A percentile compares a stretch with the other conserved stretches of the same genome.
Conservation (phyloP, 1,140 invertebrate species). For the Ectropis grisescens region DNA sequence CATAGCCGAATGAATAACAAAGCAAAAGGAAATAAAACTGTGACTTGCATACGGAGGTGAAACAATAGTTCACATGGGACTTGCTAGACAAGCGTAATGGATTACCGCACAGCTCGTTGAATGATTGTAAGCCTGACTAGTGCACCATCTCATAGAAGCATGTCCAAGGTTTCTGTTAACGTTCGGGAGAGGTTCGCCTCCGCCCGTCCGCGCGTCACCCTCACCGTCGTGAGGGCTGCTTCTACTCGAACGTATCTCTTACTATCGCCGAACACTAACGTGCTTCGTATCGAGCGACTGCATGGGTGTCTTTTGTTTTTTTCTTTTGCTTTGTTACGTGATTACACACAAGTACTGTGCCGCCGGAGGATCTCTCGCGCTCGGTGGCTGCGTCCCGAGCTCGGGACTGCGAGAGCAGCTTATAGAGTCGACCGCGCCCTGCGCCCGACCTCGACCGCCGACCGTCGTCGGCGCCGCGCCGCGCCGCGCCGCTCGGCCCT, state of each 20-base stretch:
- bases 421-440: slow-evolving; percentile 21
- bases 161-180: slow-evolving; percentile 21
- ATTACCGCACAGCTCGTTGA: slow-evolving; percentile 63
- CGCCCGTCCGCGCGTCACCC: slow-evolving; percentile 20
- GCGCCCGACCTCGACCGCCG: slow-evolving; percentile 19
- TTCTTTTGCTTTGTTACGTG: slow-evolving; percentile 70
- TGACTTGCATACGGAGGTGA: slow-evolving; percentile 27
- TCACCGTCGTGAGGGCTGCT: slow-evolving; percentile 29
- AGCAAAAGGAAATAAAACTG: slow-evolving; percentile 62
- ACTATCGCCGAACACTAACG: slow-evolving; percentile 27
- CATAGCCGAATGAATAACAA: slow-evolving; percentile 55
- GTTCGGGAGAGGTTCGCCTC: slow-evolving; percentile 19
- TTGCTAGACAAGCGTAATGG: slow-evolving; percentile 52
- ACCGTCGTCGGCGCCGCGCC: slow-evolving; percentile 25
- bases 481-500: slow-evolving; percentile 45
- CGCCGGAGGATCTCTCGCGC: slow-evolving; percentile 48
- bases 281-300: slow-evolving; percentile 46
- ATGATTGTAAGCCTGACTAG: slow-evolving; percentile 63
- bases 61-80: slow-evolving; percentile 44
- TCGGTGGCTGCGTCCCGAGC: slow-evolving; percentile 31
- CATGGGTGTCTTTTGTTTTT: slow-evolving; percentile 63
- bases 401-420: slow-evolving; percentile 39
- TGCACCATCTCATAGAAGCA: slow-evolving; percentile 53
- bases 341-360: slow-evolving; percentile 45
- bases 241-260: slow-evolving; percentile 29